Evolutionary conservation across 2,113 vertebrate genomes (phyloP).

Genomic region (Halichoerus grypus): DNA sequence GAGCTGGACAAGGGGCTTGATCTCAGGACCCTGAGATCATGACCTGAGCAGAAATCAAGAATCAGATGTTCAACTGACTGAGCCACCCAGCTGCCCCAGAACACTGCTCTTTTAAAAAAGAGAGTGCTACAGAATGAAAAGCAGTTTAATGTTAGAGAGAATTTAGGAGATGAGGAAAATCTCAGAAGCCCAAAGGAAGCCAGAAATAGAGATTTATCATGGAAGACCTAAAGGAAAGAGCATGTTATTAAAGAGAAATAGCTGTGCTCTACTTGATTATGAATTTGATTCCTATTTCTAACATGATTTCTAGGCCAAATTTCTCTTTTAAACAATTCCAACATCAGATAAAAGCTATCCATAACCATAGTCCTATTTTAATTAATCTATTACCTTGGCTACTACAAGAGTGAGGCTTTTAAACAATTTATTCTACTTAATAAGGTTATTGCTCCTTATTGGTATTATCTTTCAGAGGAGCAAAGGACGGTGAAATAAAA

Average conservation of each 20-base stretch:
- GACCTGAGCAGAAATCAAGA: too few species aligned
- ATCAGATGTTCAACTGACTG: too few species aligned
- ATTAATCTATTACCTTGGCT: background rate
- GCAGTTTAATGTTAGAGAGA: background rate
- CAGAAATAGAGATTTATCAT: slow-evolving; percentile 28
- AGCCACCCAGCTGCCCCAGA: too few species aligned
- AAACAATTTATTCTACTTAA: background rate
- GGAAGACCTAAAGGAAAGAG: slow-evolving; percentile 32
- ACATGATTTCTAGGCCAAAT: background rate
- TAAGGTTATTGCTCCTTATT: background rate
- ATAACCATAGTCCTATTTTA: background rate
- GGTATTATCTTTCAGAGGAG: background rate
- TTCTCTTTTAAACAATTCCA: slow-evolving; percentile 53
- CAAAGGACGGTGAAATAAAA: slow-evolving; percentile 41
- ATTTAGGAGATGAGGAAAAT: slow-evolving; percentile 35
- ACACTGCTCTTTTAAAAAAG: background rate
- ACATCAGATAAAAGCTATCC: slow-evolving; percentile 24
- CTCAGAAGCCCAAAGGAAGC: slow-evolving; percentile 31
- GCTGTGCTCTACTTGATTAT: slow-evolving; percentile 27
- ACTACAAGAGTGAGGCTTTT: background rate
- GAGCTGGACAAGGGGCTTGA: too few species aligned
- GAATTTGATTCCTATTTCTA: slow-evolving; percentile 32
- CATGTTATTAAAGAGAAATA: slow-evolving; percentile 14
- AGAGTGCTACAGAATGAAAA: background rate
- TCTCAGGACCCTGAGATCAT: too few species aligned